Evolutionary conservation across 2,797 vertebrate species (phyloP).

Genomic region (Pipistrellus pipistrellus): DNA sequence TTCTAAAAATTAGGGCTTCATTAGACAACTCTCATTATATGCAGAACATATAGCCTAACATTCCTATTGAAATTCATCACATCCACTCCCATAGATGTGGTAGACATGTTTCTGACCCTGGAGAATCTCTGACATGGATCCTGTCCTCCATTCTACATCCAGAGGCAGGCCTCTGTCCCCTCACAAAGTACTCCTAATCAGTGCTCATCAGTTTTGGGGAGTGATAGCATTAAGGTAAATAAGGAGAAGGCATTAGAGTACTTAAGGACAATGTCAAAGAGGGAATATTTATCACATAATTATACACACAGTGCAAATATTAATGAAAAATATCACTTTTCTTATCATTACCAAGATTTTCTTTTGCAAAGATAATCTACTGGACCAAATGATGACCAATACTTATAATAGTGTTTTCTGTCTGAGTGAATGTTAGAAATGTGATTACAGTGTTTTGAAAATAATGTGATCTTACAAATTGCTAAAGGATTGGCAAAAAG

Average conservation of each 20-base stretch:
- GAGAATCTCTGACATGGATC: background rate
- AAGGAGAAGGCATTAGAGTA: conserved; percentile 76
- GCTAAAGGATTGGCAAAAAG: background rate
- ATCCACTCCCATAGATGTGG: background rate
- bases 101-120: background rate
- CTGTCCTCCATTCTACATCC: background rate
- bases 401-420: background rate
- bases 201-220: conserved; percentile 73
- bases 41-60: background rate
- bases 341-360: conserved; percentile 65
- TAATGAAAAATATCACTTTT: conserved; percentile 75
- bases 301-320: conserved; percentile 70
- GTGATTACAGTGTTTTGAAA: conserved; percentile 75
- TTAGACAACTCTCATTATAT: background rate
- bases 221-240: conserved; percentile 66
- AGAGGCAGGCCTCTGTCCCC: background rate
- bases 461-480: conserved; percentile 77
- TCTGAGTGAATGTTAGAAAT: conserved; percentile 66
- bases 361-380: conserved; percentile 74
- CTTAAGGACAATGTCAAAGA: conserved; percentile 70
- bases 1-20: background rate
- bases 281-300: conserved; percentile 78
- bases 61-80: background rate
- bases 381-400: background rate
- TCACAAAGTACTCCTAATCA: conserved; percentile 36